Evolutionary conservation across 2,888 invertebrate species (phyloP).

Genomic region (Chymomyza procnemis): DNA sequence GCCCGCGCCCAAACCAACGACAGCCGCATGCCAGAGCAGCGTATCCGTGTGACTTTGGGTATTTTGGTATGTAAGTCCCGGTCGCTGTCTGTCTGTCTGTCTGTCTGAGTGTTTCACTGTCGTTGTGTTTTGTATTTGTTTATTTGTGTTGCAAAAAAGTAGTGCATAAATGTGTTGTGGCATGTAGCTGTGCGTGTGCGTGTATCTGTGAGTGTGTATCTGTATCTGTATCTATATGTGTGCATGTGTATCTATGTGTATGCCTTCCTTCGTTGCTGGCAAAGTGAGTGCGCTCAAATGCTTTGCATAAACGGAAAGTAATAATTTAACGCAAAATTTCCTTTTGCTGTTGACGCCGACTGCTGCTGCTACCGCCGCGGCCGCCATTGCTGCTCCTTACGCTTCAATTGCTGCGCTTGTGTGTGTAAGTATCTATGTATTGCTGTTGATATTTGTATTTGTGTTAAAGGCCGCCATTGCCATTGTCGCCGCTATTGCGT

Average conservation of each 20-base stretch:
- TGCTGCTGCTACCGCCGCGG: constrained; percentile 16
- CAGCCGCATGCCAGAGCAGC: constrained; percentile 40
- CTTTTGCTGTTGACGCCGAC: constrained; percentile 61
- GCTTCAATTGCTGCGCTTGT: constrained; percentile 60
- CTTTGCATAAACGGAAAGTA: constrained; percentile 76
- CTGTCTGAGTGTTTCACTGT: background rate
- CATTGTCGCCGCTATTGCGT: constrained; percentile 53
- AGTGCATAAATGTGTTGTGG: background rate
- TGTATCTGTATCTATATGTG: too few species aligned
- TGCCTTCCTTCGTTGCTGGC: constrained; percentile 21
- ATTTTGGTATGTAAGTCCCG: background rate
- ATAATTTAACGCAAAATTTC: constrained; percentile 76
- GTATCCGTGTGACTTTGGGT: background rate
- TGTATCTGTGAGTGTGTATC: constrained; percentile 3
- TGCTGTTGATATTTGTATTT: constrained; percentile 14
- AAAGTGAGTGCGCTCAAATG: constrained; percentile 67
- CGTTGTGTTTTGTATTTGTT: background rate
- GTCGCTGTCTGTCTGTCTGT: background rate
- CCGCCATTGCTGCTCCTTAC: constrained; percentile 60
- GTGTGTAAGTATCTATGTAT: constrained; percentile 22
- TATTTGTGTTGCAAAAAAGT: constrained; percentile 4
- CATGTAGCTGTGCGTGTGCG: background rate
- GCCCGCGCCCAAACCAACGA: too few species aligned
- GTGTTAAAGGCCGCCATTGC: constrained; percentile 21
- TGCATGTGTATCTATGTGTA: background rate